phyloP scores from a whole-genome alignment of 2,888 invertebrate genomes.

The Tubulanus polymorphus region DNA sequence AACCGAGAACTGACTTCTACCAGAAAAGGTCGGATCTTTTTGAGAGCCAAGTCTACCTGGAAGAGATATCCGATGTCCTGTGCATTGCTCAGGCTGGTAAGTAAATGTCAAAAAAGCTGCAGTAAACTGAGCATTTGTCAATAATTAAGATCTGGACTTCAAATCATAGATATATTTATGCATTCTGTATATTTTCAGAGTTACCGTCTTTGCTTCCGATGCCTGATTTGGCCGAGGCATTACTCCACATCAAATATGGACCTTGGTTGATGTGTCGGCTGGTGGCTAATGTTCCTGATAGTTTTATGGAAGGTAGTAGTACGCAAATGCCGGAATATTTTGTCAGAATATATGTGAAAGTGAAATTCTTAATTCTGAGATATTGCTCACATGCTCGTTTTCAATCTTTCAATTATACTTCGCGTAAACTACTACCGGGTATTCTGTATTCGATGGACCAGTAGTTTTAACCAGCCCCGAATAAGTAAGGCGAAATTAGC shows the following conservation, averaged over 20 bases:
- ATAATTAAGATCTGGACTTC: not conserved
- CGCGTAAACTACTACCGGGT: no score
- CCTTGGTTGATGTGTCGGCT: slow-evolving; percentile 84
- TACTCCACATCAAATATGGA: slow-evolving; percentile 86
- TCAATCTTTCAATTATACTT: no score
- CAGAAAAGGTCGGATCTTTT: slow-evolving; percentile 85
- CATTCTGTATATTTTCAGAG: slow-evolving; percentile 57
- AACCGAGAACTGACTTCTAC: slow-evolving; percentile 54
- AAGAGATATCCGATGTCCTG: slow-evolving; percentile 90
- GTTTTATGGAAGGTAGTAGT: slow-evolving; percentile 82
- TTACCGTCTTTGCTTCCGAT: slow-evolving; percentile 81
- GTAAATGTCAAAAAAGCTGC: not conserved
- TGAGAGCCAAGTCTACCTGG: slow-evolving; percentile 90
- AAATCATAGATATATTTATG: not conserved
- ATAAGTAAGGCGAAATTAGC: no score
- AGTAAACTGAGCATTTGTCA: not conserved
- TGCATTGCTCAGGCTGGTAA: slow-evolving; percentile 79
- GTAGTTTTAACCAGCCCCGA: no score
- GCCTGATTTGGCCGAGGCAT: slow-evolving; percentile 74
- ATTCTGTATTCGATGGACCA: no score
- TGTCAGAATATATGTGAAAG: no score
- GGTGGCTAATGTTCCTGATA: slow-evolving; percentile 91
- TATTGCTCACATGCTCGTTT: no score
- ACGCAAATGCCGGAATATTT: no score
- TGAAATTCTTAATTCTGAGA: no score